These are phyloP conservation scores for Chionoecetes opilio DNA, from an alignment of 1,140 invertebrate genomes.

Conservation along the genomic window DNA sequence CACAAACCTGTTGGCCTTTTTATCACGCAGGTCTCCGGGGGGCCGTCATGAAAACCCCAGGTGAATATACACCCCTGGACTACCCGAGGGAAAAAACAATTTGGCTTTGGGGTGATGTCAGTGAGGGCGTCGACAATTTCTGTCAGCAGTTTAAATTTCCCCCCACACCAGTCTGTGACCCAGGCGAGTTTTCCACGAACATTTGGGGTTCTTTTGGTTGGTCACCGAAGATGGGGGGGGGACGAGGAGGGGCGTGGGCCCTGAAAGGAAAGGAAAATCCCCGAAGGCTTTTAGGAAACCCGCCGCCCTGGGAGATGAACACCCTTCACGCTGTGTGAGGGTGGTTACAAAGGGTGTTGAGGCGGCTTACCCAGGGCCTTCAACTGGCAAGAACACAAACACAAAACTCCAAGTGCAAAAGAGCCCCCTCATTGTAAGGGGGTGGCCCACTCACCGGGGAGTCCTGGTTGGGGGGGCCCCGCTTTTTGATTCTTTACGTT, in stretches of 20 bases:
- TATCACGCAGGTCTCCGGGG: neutral
- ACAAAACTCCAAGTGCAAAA: too few species aligned
- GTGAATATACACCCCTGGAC: neutral
- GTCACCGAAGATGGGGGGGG: slow-evolving; percentile 55
- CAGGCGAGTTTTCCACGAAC: neutral
- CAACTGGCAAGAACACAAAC: neutral
- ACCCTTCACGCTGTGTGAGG: slow-evolving; percentile 64
- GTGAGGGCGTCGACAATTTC: slow-evolving; percentile 36
- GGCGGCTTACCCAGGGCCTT: neutral
- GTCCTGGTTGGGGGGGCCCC: slow-evolving; percentile 67
- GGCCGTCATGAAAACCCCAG: neutral
- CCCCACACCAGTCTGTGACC: slow-evolving; percentile 49
- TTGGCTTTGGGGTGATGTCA: slow-evolving; percentile 44
- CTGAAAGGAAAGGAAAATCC: slow-evolving; percentile 43
- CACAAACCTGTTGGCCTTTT: too few species aligned
- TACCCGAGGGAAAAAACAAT: neutral
- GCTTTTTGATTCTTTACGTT: slow-evolving; percentile 74
- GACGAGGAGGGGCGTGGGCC: slow-evolving; percentile 61
- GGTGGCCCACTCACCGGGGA: slow-evolving; percentile 45
- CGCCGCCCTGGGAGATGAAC: slow-evolving; percentile 63
- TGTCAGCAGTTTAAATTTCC: slow-evolving; percentile 60
- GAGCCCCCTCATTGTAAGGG: neutral
- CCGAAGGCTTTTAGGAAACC: slow-evolving; percentile 49
- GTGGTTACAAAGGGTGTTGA: neutral
- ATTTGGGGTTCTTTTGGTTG: slow-evolving; percentile 43